Base-by-base conservation (phyloP, 2,113 vertebrate species). In the Pelusios castaneus region DNA sequence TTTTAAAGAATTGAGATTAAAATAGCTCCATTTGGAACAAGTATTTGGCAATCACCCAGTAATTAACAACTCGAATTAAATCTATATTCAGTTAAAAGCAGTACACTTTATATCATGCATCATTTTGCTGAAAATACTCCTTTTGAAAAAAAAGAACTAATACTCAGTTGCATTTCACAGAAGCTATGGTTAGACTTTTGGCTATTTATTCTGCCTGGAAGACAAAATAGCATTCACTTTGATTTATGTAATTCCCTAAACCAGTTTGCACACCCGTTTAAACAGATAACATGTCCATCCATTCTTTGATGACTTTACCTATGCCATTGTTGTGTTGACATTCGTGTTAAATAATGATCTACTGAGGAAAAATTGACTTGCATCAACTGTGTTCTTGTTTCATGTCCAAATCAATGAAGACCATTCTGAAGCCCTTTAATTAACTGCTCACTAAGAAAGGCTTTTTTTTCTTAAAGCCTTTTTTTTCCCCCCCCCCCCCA, bases 361-460 rank as follows among this genome's bases (percentile, higher is more conserved):
- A 24, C 10, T 19, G n/a, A 92, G 49, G 49, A 43, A 83, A 67
- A 85, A 91, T 29, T 91, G 85, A 94, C 87, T 85, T 82, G 78
- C 70, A 87, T 89, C 43, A 82, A 8, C 81, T 1, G 1, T 92
- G 67, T 91, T 97, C 86, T 95, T 95, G 58, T 91, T 96, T 97
- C 94, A 52, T 92, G 81, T 92, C 95, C 84, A 97, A 94, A 97
- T 96, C 86, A 79, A 89, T 58, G 12, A 84, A 96, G 54, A 55
- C 56, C 56, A 60, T 80, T 83, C 84, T 92, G 75, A 90, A 97
- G 88, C 47, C 78, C 83, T 91, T 95, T 84, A 93, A 85, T 92
- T 97, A 97, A 88, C 94, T 96, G 49, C 85, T 89, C 31, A 29
- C 85, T 96, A 97, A 93, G 56, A 80, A 92, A 93, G 87, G 55